phyloP scores from a whole-genome alignment of 2,888 invertebrate species.

The Noctua janthina region DNA sequence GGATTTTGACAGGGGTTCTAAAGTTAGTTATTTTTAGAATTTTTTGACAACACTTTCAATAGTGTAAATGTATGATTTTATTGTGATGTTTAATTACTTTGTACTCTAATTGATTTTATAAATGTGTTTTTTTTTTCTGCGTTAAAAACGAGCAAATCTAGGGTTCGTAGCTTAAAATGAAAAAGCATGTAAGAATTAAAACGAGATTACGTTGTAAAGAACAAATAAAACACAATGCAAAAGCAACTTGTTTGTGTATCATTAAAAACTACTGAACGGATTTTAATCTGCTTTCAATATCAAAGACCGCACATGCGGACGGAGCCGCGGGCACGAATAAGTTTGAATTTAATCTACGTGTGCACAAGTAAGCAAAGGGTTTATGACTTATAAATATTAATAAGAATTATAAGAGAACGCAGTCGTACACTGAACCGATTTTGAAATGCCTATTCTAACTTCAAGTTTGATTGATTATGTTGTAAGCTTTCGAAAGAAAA shows the following conservation, averaged over 20 bases:
- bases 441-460: constrained; percentile 25
- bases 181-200: constrained; percentile 23
- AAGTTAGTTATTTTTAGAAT: constrained; percentile 49
- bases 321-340: constrained; percentile 47
- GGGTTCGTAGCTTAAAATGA: background rate
- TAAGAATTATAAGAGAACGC: constrained; percentile 22
- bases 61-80: background rate
- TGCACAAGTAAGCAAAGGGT: constrained; percentile 41
- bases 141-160: background rate
- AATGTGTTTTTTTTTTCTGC: background rate
- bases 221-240: constrained; percentile 45
- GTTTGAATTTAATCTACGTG: constrained; percentile 55
- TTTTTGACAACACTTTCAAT: background rate
- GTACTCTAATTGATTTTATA: background rate
- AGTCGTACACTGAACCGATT: constrained; percentile 23
- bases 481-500: constrained; percentile 10
- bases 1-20: constrained; percentile 67
- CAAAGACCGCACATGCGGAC: constrained; percentile 49
- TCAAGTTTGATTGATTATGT: constrained; percentile 35
- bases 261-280: constrained; percentile 63
- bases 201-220: constrained; percentile 12
- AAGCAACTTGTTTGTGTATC: constrained; percentile 49
- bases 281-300: constrained; percentile 63
- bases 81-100: background rate
- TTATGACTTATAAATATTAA: constrained; percentile 51